Base-by-base conservation (phyloP, 1,140 invertebrate species). In the Drosophila tristis region DNA sequence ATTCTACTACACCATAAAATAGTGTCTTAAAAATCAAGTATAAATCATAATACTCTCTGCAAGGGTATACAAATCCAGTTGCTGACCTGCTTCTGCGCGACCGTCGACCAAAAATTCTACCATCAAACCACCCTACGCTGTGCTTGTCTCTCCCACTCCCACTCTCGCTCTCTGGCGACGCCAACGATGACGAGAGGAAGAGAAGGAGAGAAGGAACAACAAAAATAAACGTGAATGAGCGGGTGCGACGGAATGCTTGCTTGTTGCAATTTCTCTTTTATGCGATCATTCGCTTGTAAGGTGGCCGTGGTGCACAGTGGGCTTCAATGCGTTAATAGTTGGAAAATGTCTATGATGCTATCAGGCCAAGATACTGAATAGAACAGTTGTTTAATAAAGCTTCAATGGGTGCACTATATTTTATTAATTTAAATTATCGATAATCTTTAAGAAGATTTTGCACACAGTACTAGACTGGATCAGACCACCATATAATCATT, bases 251-350 rank as follows among this genome's bases (percentile, higher is more conserved):
- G 48, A 65, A 39, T 44, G 78, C 60, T 65, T 72, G 82, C 67
- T 87, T 87, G 84, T 87, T 89, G 84, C 79, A 89, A 87, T 89
- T 89, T 87, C 82, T 87, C 81, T 86, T 86, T 86, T 87, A 86
- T 70, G 63, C 78, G 81, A 87, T 86, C 81, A 87, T 86, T 86
- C 81, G 81, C 53, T 86, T 86, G 74, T 80, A 85, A 84, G 81
- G 80, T 85, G 80, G 80, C 80, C 62, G 73, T 75, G 70, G 70
- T 74, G 63, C 50, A 84, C 80, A 64, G 77, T 84, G 76, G 55
- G 13, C 5, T 16, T 4, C 0, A 43, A 39, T 39, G 16, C 7
- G 4, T 42, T 31, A 9, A 35, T 48, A 23, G 6, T 20, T 20
- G 20, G 4, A 23, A 23, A 39, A 35, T 8, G 25, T 53, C 3